Evolutionary conservation across 30 jellyfish, hydroid and myxozoan genomes (phyloP).

Genomic region (Hydra vulgaris): DNA sequence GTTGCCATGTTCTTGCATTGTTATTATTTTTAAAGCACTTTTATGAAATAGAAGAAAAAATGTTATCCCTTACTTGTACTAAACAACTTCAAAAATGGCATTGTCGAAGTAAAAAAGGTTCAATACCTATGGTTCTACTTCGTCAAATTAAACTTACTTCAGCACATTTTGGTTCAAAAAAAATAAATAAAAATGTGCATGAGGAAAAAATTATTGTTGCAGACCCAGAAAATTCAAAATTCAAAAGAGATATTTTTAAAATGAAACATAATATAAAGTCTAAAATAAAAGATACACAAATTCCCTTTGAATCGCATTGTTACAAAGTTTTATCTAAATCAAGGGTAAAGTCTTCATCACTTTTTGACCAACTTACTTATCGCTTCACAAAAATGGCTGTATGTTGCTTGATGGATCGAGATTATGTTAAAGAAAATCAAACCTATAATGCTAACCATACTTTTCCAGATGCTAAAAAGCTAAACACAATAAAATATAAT

Average conservation of each 20-base stretch:
- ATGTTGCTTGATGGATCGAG: constrained; percentile 6
- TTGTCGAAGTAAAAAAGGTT: constrained; percentile 20
- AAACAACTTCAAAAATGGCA: constrained; percentile 22
- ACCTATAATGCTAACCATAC: constrained; percentile 7
- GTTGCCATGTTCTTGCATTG: constrained; percentile 15
- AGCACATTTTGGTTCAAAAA: constrained; percentile 1
- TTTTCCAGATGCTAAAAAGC: constrained; percentile 5
- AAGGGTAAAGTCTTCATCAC: constrained; percentile 7
- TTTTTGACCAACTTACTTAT: background rate
- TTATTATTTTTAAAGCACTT: constrained; percentile 11
- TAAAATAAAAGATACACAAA: constrained; percentile 5
- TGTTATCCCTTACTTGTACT: constrained; percentile 16
- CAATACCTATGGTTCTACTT: constrained; percentile 31
- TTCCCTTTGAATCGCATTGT: constrained; percentile 10
- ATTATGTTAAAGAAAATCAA: constrained; percentile 6
- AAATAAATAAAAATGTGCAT: background rate
- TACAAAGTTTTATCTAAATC: constrained; percentile 9
- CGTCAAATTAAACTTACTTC: constrained; percentile 24
- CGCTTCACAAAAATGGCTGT: constrained; percentile 14
- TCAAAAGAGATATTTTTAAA: constrained; percentile 12
- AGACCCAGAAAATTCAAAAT: constrained; percentile 27
- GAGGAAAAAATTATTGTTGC: constrained; percentile 10
- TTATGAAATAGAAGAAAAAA: constrained; percentile 14
- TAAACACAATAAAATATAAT: background rate
- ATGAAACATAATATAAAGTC: background rate